phyloP scores from a whole-genome alignment of 1,140 invertebrate species.

The Melipona quadrifasciata region DNA sequence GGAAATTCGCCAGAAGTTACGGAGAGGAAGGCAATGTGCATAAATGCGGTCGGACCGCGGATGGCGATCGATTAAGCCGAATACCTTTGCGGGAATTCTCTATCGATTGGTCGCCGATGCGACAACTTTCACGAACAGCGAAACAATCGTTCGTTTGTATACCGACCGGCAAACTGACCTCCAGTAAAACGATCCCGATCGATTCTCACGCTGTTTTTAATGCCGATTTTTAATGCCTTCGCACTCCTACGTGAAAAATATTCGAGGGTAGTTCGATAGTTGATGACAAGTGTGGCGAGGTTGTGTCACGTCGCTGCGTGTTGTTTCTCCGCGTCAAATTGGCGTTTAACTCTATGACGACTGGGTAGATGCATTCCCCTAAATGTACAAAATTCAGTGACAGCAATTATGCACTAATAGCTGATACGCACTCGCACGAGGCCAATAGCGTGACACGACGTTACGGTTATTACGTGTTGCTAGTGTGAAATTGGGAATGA shows the following conservation, averaged over 20 bases:
- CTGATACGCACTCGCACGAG: background rate
- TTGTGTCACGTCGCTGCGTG: background rate
- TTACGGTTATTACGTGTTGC: background rate
- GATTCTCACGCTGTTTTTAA: background rate
- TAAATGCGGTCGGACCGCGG: conserved; percentile 45
- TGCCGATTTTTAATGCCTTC: background rate
- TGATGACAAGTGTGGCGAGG: too few relatives aligned
- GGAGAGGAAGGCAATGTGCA: conserved; percentile 4
- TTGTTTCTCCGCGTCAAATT: background rate
- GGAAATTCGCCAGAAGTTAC: conserved; percentile 62
- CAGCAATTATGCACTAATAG: background rate
- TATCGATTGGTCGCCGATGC: conserved; percentile 42
- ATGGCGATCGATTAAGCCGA: conserved; percentile 44
- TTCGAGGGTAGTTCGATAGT: too few relatives aligned
- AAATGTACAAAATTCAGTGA: background rate
- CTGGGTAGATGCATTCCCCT: background rate
- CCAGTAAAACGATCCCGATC: background rate
- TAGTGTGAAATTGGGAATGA: background rate
- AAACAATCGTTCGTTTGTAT: background rate
- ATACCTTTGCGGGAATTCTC: conserved; percentile 28
- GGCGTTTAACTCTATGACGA: background rate
- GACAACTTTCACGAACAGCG: conserved; percentile 10
- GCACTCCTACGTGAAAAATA: too few relatives aligned
- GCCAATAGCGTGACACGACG: background rate
- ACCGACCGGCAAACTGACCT: background rate